A percentile compares a stretch with the other conserved stretches of the same genome.
Evolutionary conservation across 2,113 vertebrate genomes (phyloP).

Genomic region (Megaceryle maxima): DNA sequence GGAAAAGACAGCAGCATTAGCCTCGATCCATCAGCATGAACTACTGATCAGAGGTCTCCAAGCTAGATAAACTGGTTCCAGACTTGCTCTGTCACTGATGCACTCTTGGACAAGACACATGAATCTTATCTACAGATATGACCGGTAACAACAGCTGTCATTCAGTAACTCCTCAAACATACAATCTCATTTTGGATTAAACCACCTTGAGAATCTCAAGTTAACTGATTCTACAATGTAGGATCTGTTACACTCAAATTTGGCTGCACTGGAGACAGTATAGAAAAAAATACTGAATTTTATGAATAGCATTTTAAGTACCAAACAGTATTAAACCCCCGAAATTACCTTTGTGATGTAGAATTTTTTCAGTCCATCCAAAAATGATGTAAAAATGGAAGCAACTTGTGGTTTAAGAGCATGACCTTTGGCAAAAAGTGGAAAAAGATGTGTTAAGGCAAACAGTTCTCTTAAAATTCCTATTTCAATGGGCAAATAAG

Average conservation of each 20-base stretch:
- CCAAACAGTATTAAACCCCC: neutral
- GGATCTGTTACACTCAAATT: neutral
- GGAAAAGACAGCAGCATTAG: neutral
- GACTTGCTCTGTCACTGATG: neutral
- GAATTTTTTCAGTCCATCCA: slow-evolving; percentile 98
- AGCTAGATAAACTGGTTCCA: neutral
- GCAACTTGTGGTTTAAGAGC: slow-evolving; percentile 99
- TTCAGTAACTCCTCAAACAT: neutral
- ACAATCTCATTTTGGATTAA: neutral
- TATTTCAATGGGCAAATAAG: neutral
- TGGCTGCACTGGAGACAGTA: neutral
- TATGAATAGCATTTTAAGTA: neutral
- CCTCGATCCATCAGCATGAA: neutral
- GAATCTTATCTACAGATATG: neutral
- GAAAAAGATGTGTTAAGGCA: slow-evolving; percentile 44
- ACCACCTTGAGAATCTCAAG: neutral
- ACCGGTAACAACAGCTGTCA: neutral
- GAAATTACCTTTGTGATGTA: slow-evolving; percentile 97
- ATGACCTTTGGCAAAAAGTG: slow-evolving; percentile 80
- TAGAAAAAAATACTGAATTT: neutral
- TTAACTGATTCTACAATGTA: neutral
- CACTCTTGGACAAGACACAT: neutral
- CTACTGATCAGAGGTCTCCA: neutral
- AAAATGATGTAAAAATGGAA: slow-evolving; percentile 97
- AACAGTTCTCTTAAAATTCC: slow-evolving; percentile 5